Evolutionary conservation across 2,113 vertebrate genomes (phyloP).

Genomic region (Lophotis ruficrista): DNA sequence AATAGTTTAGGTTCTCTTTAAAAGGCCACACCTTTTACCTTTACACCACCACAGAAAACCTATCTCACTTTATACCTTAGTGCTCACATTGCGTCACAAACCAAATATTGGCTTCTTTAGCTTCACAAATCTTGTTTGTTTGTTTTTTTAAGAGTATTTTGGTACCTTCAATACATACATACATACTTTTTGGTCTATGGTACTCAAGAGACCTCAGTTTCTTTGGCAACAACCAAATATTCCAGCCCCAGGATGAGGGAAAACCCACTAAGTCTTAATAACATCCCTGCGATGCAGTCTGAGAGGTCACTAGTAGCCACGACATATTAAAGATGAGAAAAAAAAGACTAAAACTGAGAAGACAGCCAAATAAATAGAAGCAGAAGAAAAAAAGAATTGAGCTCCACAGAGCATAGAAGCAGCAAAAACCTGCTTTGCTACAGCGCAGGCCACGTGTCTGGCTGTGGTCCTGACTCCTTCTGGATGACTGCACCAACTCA

Average conservation of each 20-base stretch:
- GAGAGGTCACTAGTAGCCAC: not conserved
- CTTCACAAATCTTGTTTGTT: not conserved
- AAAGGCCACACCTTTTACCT: not conserved
- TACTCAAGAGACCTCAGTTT: not conserved
- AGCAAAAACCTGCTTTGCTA: not conserved
- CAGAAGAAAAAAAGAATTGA: not conserved
- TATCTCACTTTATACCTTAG: not conserved
- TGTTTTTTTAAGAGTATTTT: not conserved
- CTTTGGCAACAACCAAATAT: not conserved
- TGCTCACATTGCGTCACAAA: not conserved
- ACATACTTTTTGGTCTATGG: not conserved
- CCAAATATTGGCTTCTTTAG: not conserved
- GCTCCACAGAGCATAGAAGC: not conserved
- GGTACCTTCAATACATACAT: not conserved
- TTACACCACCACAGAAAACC: not conserved
- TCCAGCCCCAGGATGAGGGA: not conserved
- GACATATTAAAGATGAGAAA: not conserved
- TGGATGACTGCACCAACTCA: not conserved
- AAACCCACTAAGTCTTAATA: not conserved
- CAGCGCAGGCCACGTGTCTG: not conserved
- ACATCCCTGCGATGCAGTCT: not conserved
- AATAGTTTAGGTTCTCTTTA: not conserved
- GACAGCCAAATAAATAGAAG: not conserved
- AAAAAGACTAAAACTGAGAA: not conserved
- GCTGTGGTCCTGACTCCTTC: not conserved